Evolutionary conservation across 2,888 invertebrate species (phyloP).

Genomic region (Raillietiella orientalis): DNA sequence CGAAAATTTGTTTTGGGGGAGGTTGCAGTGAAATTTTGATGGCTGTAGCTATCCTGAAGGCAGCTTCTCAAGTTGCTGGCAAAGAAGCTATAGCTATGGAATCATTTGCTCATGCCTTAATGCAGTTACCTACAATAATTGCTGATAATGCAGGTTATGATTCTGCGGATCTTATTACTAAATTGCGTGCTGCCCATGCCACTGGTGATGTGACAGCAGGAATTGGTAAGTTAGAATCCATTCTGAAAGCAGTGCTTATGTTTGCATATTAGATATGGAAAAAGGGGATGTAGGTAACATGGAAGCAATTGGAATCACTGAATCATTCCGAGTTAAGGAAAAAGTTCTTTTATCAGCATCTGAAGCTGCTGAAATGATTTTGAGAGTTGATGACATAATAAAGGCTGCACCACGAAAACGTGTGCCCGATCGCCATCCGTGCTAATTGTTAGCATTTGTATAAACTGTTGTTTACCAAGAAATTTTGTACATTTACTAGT

Average conservation of each 20-base stretch:
- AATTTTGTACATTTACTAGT: no score
- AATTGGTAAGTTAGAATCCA: slow-evolving; percentile 25
- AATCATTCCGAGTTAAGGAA: slow-evolving; percentile 85
- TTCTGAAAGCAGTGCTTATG: background rate
- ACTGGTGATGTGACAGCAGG: slow-evolving; percentile 41
- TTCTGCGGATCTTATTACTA: slow-evolving; percentile 72
- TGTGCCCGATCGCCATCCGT: slow-evolving; percentile 49
- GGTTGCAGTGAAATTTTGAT: slow-evolving; percentile 87
- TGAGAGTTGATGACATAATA: slow-evolving; percentile 90
- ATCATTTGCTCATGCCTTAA: slow-evolving; percentile 59
- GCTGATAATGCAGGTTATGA: slow-evolving; percentile 98
- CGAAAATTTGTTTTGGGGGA: slow-evolving; percentile 65
- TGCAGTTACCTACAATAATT: slow-evolving; percentile 61
- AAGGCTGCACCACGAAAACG: slow-evolving; percentile 63
- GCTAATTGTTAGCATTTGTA: no score
- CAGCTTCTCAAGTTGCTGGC: slow-evolving; percentile 60
- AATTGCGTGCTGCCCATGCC: slow-evolving; percentile 63
- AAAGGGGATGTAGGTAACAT: slow-evolving; percentile 62
- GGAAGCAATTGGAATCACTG: slow-evolving; percentile 64
- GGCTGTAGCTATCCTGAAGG: slow-evolving; percentile 61
- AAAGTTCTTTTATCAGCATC: slow-evolving; percentile 77
- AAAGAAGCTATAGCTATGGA: slow-evolving; percentile 95
- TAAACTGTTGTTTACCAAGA: no score
- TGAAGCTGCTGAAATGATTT: slow-evolving; percentile 95
- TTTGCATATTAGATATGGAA: slow-evolving; percentile 35